These are phyloP conservation scores for Glyphotaelius pellucidus DNA, from an alignment of 2,888 invertebrate genomes.

Conservation along the genomic window DNA sequence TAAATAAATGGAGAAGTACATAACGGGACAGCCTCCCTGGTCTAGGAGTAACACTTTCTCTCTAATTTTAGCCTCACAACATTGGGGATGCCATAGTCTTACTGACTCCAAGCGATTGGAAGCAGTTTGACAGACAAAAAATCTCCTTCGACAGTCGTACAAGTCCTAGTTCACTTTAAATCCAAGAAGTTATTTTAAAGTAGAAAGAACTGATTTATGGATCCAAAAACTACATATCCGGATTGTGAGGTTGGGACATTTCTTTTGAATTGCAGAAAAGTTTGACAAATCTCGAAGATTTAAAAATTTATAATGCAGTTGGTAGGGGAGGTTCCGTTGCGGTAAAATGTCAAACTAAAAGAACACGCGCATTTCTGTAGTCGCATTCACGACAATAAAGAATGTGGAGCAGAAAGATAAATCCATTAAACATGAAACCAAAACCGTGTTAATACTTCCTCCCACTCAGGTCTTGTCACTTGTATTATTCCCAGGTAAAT, in stretches of 20 bases:
- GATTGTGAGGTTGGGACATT: neutral
- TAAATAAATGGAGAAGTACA: too few species aligned
- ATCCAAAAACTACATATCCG: neutral
- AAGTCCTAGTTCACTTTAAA: too few species aligned
- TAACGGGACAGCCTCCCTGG: too few species aligned
- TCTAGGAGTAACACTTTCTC: too few species aligned
- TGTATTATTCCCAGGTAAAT: neutral
- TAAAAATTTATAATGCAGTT: neutral
- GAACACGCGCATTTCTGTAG: neutral
- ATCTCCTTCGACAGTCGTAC: too few species aligned
- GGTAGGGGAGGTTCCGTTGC: neutral
- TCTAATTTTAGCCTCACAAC: too few species aligned
- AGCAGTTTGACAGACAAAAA: too few species aligned
- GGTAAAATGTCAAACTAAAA: neutral
- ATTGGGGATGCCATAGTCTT: too few species aligned
- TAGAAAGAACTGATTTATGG: too few species aligned
- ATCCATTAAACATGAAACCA: constrained; percentile 2
- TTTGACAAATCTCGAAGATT: neutral
- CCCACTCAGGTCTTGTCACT: neutral
- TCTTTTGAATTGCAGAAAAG: neutral
- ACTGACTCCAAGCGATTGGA: too few species aligned
- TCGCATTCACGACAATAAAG: neutral
- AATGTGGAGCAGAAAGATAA: neutral
- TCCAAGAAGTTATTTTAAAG: too few species aligned
- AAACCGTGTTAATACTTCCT: neutral